These are phyloP conservation scores for Campylorhamphus procurvoides DNA, from an alignment of 2,113 vertebrate species.

Conservation along the genomic window DNA sequence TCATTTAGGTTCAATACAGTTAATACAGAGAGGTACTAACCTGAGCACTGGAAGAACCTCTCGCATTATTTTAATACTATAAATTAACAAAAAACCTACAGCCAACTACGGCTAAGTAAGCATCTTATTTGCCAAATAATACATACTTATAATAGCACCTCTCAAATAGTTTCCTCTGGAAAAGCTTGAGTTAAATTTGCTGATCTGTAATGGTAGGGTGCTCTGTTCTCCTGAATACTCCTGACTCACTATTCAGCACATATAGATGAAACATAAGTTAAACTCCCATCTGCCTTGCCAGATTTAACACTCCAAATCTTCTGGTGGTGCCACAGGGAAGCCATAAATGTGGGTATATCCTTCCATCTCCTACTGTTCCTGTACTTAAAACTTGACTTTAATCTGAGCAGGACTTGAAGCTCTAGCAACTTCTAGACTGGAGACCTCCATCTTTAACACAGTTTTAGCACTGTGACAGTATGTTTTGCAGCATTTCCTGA, in stretches of 20 bases:
- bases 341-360: background rate
- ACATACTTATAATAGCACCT: background rate
- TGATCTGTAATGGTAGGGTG: background rate
- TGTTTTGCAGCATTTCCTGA: background rate
- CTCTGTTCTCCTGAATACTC: background rate
- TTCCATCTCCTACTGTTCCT: background rate
- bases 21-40: background rate
- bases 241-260: background rate
- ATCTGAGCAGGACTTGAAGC: background rate
- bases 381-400: background rate
- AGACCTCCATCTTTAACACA: background rate
- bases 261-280: background rate
- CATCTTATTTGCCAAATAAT: background rate
- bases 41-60: background rate
- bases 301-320: background rate
- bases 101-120: background rate
- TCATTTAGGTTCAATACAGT: background rate
- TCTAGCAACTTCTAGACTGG: background rate
- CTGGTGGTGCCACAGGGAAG: background rate
- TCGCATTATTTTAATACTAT: background rate
- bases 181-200: background rate
- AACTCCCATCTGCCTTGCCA: background rate
- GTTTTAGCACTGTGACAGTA: background rate
- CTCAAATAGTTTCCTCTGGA: background rate
- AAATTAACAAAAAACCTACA: background rate